Evolutionary conservation across 2,113 vertebrate genomes (phyloP), one percentile per base, ranked within the genome.

Genomic region (Megaleporinus macrocephalus): DNA sequence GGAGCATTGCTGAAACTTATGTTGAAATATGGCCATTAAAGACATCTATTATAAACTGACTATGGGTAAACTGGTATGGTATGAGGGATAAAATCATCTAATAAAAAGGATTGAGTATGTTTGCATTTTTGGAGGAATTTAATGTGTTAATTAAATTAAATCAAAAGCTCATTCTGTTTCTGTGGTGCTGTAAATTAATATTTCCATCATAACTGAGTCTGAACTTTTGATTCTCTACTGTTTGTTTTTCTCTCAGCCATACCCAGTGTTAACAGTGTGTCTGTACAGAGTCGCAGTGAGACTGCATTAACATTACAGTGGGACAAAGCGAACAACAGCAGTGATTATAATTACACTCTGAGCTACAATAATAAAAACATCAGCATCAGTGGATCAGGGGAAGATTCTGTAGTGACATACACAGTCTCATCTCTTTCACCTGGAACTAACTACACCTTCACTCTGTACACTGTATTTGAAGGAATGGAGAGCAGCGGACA

Each of bases 231-330:
- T 18, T 18, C 16, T 51, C 18, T 18, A 5, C 11, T 49, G 11
- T 3, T 15, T 49, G 10, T 5, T 18, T 68, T 16, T 27, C 18
- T 14, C 41, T 53, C 82, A 75, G 36, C 7, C 30, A 79, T 30
- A 1, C 4, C 0, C 30, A 7, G 69, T 55, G 84, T 85, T 71
- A 0, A 6, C 0, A 0, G 6, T 0, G 44, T 87, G 22, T 20
- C 0, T 62, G 9, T 85, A 4, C 16, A 1, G 16, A 0, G 0
- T 6, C 70, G 41, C 41, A 72, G 10, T 55, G 75, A 85, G 75
- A 76, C 57, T 3, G 16, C 13, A 4, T 0, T 87, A 63, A 78
- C 44, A 47, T 65, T 87, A 24, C 0, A 83, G 24, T 87, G 90
- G 92, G 0, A n/a, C 0, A 77, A 70, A 5, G 78, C 86, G 4